Conservation (phyloP, 1,140 invertebrate genomes). For the Cyrtorhinus lividipennis region DNA sequence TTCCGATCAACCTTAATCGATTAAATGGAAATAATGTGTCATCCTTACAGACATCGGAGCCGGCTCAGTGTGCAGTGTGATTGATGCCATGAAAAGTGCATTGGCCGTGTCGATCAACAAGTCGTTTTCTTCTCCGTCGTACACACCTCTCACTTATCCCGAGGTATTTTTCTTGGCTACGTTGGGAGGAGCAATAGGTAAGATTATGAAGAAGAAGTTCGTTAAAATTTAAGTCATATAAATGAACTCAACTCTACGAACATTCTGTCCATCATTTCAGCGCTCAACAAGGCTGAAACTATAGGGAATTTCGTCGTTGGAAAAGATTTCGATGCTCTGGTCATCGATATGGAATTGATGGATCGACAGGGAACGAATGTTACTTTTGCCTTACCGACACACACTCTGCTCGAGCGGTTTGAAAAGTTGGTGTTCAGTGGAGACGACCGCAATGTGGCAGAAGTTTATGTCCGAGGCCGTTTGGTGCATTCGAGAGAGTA, state of each 20-base stretch:
- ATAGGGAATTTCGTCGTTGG: conserved; percentile 65
- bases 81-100: conserved; percentile 55
- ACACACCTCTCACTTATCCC: conserved; percentile 47
- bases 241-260: not conserved
- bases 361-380: conserved; percentile 33
- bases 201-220: too few relatives aligned
- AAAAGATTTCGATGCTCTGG: conserved; percentile 74
- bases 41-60: conserved; percentile 55
- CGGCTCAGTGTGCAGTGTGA: conserved; percentile 57
- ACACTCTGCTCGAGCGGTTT: conserved; percentile 42
- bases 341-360: conserved; percentile 34
- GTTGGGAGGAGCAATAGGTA: conserved; percentile 66
- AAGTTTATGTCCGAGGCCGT: conserved; percentile 47
- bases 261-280: conserved; percentile 35
- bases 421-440: conserved; percentile 71
- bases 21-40: too few relatives aligned
- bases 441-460: conserved; percentile 66
- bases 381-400: conserved; percentile 23
- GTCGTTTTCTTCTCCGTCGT: conserved; percentile 28
- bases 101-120: conserved; percentile 54
- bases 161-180: conserved; percentile 75
- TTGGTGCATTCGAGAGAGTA: not conserved
- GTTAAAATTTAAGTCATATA: too few relatives aligned
- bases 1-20: too few relatives aligned
- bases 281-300: conserved; percentile 49